These are phyloP conservation scores for Gallinago media DNA, from an alignment of 2,113 vertebrate genomes.

Conservation along the genomic window DNA sequence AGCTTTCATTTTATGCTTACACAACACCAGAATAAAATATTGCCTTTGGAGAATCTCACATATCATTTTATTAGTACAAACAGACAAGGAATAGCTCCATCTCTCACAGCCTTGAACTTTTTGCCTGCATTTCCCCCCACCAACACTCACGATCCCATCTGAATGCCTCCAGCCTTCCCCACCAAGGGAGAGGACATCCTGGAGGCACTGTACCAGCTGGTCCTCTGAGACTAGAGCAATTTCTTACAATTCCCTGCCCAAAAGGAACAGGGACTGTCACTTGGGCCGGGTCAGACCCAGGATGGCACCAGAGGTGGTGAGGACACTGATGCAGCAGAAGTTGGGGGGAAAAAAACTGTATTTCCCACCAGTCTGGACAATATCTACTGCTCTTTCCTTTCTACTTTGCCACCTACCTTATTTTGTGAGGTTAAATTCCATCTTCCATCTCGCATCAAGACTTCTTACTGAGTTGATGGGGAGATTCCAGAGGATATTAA, in stretches of 20 bases:
- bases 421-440: not conserved
- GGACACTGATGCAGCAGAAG: not conserved
- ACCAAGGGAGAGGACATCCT: not conserved
- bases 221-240: not conserved
- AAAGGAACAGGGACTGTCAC: not conserved
- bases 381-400: rapidly evolving
- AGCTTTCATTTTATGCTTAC: constrained; percentile 28
- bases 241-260: not conserved
- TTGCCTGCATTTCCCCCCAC: rapidly evolving
- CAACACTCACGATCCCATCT: rapidly evolving
- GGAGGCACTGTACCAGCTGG: not conserved
- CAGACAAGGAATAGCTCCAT: not conserved
- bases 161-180: not conserved
- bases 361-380: not conserved
- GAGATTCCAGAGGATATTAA: constrained; percentile 27
- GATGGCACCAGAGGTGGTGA: not conserved
- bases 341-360: rapidly evolving
- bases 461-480: not conserved
- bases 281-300: rapidly evolving
- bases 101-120: not conserved
- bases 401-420: not conserved
- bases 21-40: constrained; percentile 60
- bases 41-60: constrained; percentile 54
- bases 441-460: not conserved
- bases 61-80: not conserved